These are phyloP conservation scores for Cephus nigrinus DNA, from an alignment of 2,888 invertebrate species.

Conservation along the genomic window DNA sequence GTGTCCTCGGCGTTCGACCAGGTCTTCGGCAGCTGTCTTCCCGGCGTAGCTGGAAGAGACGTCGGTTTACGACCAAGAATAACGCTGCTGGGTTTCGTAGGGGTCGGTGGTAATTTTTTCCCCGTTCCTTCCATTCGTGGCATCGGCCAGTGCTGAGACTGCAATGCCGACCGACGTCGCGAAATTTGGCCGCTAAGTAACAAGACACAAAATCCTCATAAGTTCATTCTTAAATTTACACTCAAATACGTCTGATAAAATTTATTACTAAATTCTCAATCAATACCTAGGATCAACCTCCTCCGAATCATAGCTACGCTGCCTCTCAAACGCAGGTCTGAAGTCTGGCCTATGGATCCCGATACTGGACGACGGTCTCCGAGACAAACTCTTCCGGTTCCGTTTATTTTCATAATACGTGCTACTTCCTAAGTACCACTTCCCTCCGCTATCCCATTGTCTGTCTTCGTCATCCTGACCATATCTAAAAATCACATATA, in stretches of 20 bases:
- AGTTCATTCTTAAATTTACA: neutral
- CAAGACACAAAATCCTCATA: neutral
- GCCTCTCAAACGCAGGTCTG: slow-evolving; percentile 55
- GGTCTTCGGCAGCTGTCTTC: slow-evolving; percentile 68
- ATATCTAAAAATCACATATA: slow-evolving; percentile 59
- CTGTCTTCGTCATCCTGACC: slow-evolving; percentile 76
- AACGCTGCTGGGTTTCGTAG: slow-evolving; percentile 57
- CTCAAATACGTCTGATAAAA: neutral
- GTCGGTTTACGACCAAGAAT: slow-evolving; percentile 55
- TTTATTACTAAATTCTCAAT: neutral
- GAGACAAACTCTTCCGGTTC: slow-evolving; percentile 60
- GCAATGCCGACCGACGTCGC: slow-evolving; percentile 51
- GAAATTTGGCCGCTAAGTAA: slow-evolving; percentile 32
- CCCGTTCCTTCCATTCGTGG: slow-evolving; percentile 59
- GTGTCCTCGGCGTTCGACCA: slow-evolving; percentile 58
- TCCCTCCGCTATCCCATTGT: slow-evolving; percentile 81
- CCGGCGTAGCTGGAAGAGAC: slow-evolving; percentile 70
- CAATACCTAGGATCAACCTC: slow-evolving; percentile 58
- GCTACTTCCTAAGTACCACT: slow-evolving; percentile 53
- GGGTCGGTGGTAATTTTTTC: slow-evolving; percentile 65
- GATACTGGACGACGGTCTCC: slow-evolving; percentile 61
- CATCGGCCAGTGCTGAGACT: slow-evolving; percentile 53
- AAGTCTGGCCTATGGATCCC: slow-evolving; percentile 58
- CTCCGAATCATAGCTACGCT: slow-evolving; percentile 61
- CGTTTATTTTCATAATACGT: slow-evolving; percentile 59